Evolutionary conservation across 2,888 invertebrate species (phyloP).

Genomic region (Caenorhabditis angaria): DNA sequence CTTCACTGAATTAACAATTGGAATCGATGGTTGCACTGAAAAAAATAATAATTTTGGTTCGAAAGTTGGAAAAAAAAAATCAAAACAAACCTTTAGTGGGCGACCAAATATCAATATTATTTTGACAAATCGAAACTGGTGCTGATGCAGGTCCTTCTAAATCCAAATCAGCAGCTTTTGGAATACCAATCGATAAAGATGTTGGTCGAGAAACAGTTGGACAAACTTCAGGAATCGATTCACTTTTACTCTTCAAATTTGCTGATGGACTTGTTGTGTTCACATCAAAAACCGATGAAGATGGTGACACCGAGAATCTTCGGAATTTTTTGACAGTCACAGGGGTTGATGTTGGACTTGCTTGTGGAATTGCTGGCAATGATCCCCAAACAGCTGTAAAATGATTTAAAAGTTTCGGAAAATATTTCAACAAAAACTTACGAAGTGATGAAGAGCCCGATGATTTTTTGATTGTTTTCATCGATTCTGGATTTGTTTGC

Average conservation of each 20-base stretch:
- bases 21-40: background rate
- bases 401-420: background rate
- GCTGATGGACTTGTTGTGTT: conserved; percentile 20
- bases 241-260: background rate
- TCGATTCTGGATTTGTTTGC: conserved; percentile 43
- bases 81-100: conserved; percentile 5
- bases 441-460: conserved; percentile 14
- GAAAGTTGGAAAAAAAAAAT: no score
- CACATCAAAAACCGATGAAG: conserved; percentile 53
- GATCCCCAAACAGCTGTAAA: conserved; percentile 53
- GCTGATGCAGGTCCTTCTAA: conserved; percentile 45
- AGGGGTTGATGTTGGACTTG: conserved; percentile 35
- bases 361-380: conserved; percentile 49
- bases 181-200: conserved; percentile 46
- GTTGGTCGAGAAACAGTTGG: conserved; percentile 22
- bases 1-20: background rate
- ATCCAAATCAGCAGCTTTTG: conserved; percentile 17
- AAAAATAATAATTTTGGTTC: no score
- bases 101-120: conserved; percentile 10
- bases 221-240: conserved; percentile 20
- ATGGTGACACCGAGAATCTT: conserved; percentile 61
- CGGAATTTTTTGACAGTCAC: conserved; percentile 50
- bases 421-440: background rate
- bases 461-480: conserved; percentile 53
- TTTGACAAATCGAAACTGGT: conserved; percentile 30